A percentile compares a stretch with the other conserved stretches of the same genome.
phyloP scores from a whole-genome alignment of 2,888 invertebrate genomes.

The Halictus ligatus region DNA sequence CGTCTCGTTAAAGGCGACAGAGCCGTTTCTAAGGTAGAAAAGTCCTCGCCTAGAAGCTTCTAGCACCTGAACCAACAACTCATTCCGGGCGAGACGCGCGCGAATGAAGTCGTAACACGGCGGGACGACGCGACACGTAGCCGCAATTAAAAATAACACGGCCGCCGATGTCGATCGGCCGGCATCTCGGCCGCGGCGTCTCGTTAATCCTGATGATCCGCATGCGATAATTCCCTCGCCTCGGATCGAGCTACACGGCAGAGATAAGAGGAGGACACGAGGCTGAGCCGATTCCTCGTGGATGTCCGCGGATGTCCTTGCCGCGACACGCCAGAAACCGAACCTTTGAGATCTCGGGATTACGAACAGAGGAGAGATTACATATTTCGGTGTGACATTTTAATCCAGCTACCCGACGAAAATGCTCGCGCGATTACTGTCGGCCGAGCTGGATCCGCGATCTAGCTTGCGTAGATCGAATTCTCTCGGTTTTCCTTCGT shows the following conservation, averaged over 20 bases:
- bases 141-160: slow-evolving; percentile 52
- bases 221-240: slow-evolving; percentile 13
- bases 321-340: not conserved
- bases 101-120: slow-evolving; percentile 23
- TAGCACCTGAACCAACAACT: not conserved
- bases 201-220: slow-evolving; percentile 40
- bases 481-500: not conserved
- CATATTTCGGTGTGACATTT: slow-evolving; percentile 13
- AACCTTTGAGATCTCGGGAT: slow-evolving; percentile 37
- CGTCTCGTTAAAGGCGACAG: not conserved
- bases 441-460: not conserved
- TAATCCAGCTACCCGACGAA: slow-evolving; percentile 39
- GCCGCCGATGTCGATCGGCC: slow-evolving; percentile 25
- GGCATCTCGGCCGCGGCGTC: slow-evolving; percentile 25
- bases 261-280: slow-evolving; percentile 11
- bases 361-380: slow-evolving; percentile 26
- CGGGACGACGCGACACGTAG: not conserved
- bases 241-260: not conserved
- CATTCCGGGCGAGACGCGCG: slow-evolving; percentile 18
- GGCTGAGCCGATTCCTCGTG: not conserved
- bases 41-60: slow-evolving; percentile 9
- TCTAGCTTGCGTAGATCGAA: not conserved
- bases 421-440: slow-evolving; percentile 1
- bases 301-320: slow-evolving; percentile 14
- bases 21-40: not conserved